Percentiles rank a stretch among this genome's conserved stretches.
These are phyloP conservation scores for Scolopax bukidnonensis DNA, from an alignment of 2,797 vertebrate genomes.

Conservation along the genomic window DNA sequence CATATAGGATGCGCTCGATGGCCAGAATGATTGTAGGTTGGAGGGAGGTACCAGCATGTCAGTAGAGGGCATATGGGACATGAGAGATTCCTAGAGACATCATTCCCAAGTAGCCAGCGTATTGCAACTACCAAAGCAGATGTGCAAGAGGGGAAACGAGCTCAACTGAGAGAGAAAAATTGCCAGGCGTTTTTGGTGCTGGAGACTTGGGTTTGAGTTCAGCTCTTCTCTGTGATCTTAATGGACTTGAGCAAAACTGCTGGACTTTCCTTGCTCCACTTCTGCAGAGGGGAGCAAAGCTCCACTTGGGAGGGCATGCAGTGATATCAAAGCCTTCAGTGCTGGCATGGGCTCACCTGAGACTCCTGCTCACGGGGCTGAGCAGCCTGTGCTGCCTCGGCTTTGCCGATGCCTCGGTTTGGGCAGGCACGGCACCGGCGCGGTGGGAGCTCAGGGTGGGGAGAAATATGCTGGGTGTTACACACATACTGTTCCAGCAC, in stretches of 20 bases:
- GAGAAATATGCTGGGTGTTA: accelerated
- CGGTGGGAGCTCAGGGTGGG: accelerated
- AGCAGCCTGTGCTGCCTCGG: accelerated
- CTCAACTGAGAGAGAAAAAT: background rate
- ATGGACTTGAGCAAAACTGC: background rate
- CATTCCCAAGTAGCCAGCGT: accelerated
- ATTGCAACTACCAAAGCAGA: accelerated
- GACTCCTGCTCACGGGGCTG: accelerated
- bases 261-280: background rate
- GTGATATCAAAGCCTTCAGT: background rate
- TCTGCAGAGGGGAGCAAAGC: background rate
- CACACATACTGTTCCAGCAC: too few relatives aligned
- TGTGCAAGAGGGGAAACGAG: background rate
- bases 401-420: accelerated
- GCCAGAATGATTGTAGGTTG: background rate
- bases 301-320: accelerated
- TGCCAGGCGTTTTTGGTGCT: background rate
- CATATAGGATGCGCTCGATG: background rate
- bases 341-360: background rate
- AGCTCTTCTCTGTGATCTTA: background rate
- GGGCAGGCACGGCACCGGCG: accelerated
- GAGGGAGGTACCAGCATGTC: too few relatives aligned
- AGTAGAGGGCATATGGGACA: accelerated
- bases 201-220: background rate
- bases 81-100: background rate